Evolutionary conservation across 2,797 vertebrate genomes (phyloP), one percentile per base, ranked within the genome.

Genomic region (Centroberyx gerrardi): DNA sequence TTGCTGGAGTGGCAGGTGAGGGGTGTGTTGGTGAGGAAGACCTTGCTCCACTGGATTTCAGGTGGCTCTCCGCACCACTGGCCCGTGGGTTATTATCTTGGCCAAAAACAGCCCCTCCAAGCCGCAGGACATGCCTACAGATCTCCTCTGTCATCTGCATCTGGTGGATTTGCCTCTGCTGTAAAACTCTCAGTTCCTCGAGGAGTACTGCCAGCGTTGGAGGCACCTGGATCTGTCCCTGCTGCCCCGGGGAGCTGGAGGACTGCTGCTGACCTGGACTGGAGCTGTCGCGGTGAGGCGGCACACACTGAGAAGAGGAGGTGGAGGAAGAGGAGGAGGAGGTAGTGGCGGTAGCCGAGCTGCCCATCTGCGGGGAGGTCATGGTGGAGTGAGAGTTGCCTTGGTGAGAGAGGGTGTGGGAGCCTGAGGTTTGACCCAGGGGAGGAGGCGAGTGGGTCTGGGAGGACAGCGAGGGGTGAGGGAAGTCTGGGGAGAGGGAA

Each of bases 131-230:
- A 22, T 98, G 97, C 62, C 96, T 91, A 73, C 97, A 97, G 81
- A 98, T 98, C 88, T 98, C 96, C 83, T 98, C 96, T 0, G 97
- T 98, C 91, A 98, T 97, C 91, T 98, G 97, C 97, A 98, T 97
- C 92, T 98, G 97, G 85, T 97, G 96, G 76, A 98, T 97, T 84
- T 98, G 97, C 61, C 97, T 93, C 91, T 98, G 97, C 86, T 98
- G 97, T 62, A 98, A 88, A 66, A 97, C 94, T 62, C 96, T 90
- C 6, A 98, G 95, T 90, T 98, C 97, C 86, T 98, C 97, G 74
- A 98, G 81, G 31, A 98, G 96, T 13, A 98, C 94, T 0, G 97
- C 96, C 74, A 98, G 90, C 38, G 94, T 94, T 0, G 94, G 93
- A 2, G 94, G 88, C 61, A 95, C 93, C 74, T 93, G 93, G 54